Conservation (phyloP, 1,140 invertebrate species). For the Sipha flava region DNA sequence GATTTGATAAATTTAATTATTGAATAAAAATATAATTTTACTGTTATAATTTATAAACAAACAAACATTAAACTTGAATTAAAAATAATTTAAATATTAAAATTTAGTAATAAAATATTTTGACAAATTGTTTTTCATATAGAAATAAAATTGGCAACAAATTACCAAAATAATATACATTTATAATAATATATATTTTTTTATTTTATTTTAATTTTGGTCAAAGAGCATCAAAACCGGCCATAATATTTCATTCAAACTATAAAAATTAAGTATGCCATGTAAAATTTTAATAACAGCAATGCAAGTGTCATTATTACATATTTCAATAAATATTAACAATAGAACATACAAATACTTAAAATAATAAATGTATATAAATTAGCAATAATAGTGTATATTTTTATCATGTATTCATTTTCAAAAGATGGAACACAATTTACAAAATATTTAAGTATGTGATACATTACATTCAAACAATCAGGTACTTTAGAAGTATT, state of each 20-base stretch:
- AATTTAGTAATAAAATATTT: background rate
- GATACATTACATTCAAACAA: background rate
- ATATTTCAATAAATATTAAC: background rate
- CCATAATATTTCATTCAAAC: background rate
- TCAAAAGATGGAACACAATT: background rate
- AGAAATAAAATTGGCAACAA: background rate
- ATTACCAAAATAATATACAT: background rate
- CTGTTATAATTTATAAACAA: background rate
- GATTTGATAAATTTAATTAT: background rate
- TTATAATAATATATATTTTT: background rate
- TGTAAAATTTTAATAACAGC: background rate
- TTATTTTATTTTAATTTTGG: background rate
- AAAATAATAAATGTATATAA: background rate
- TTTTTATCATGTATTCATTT: background rate
- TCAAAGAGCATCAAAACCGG: background rate
- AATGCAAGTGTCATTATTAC: background rate
- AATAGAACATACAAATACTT: background rate
- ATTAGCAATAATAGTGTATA: background rate
- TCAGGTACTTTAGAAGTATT: constrained; percentile 23
- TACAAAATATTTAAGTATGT: background rate
- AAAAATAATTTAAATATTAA: background rate
- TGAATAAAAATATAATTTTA: background rate
- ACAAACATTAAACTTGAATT: background rate
- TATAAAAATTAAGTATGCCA: background rate
- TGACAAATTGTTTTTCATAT: background rate